Conservation (phyloP, 2,888 invertebrate genomes). For the Gortyna flavago region DNA sequence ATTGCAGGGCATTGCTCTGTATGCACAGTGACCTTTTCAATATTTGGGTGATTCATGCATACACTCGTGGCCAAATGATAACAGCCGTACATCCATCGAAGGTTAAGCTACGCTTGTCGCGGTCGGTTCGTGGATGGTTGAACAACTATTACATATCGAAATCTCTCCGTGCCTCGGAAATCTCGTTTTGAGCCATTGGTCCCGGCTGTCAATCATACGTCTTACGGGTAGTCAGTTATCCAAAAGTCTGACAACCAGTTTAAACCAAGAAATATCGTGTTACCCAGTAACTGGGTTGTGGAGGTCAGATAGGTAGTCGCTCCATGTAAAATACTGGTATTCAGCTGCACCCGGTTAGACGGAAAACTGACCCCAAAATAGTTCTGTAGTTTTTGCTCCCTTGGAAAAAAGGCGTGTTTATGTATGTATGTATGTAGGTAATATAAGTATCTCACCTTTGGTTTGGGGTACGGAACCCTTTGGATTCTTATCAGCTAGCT, state of each 20-base stretch:
- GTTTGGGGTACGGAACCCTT: slow-evolving; percentile 72
- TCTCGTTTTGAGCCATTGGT: background rate
- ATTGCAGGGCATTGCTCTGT: background rate
- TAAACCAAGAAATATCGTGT: background rate
- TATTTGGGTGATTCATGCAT: background rate
- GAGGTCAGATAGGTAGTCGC: no score
- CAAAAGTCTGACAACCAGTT: background rate
- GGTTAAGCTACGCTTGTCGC: background rate
- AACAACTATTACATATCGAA: no score
- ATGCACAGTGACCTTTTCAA: background rate
- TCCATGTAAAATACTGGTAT: no score
- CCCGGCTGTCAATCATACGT: background rate
- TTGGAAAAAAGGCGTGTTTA: background rate
- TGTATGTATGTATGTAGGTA: no score
- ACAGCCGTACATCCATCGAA: background rate
- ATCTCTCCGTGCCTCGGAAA: background rate
- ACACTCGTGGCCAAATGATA: no score
- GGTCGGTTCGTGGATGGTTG: no score
- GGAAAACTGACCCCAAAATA: background rate
- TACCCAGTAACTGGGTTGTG: background rate
- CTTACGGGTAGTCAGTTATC: background rate
- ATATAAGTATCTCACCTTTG: slow-evolving; percentile 73
- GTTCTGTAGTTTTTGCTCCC: background rate
- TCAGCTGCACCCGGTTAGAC: background rate
- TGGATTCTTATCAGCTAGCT: slow-evolving; percentile 69